phyloP scores from a whole-genome alignment of 2,797 vertebrate genomes.

The Xenentodon cancila region DNA sequence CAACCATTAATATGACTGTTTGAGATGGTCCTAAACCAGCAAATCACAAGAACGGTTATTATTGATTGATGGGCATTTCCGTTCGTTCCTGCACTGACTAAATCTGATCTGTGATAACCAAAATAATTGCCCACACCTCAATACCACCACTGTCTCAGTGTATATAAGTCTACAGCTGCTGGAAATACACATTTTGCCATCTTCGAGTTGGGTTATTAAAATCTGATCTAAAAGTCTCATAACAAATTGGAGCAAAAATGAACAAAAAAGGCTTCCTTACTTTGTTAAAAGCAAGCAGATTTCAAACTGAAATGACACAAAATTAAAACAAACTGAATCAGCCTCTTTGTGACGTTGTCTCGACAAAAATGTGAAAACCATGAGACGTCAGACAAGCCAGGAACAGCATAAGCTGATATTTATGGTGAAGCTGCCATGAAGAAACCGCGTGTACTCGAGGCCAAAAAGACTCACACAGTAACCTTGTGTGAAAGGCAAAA shows the following conservation, averaged over 20 bases:
- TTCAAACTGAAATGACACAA: slow-evolving; percentile 8
- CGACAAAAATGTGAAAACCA: slow-evolving; percentile 28
- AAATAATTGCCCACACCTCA: too few species aligned
- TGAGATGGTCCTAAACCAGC: too few species aligned
- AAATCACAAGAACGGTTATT: too few species aligned
- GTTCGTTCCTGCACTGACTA: too few species aligned
- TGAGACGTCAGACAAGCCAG: slow-evolving; percentile 18
- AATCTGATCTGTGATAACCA: too few species aligned
- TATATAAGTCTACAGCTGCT: too few species aligned
- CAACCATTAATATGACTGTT: too few species aligned
- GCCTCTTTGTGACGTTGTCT: slow-evolving; percentile 22
- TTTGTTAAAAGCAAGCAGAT: not conserved
- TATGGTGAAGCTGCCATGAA: slow-evolving; percentile 38
- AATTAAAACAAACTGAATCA: slow-evolving; percentile 12
- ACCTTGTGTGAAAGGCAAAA: slow-evolving; percentile 60
- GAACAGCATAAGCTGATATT: slow-evolving; percentile 38
- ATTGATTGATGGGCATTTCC: too few species aligned
- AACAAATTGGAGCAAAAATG: not conserved
- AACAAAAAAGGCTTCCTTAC: not conserved
- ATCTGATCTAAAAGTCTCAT: too few species aligned
- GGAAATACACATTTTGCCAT: too few species aligned
- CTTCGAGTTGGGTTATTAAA: too few species aligned
- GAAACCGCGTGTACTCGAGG: slow-evolving; percentile 41
- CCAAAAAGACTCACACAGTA: slow-evolving; percentile 61
- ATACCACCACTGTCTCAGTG: too few species aligned